These are phyloP conservation scores for Gorsachius goisagi DNA, from an alignment of 2,113 vertebrate species.

Conservation along the genomic window DNA sequence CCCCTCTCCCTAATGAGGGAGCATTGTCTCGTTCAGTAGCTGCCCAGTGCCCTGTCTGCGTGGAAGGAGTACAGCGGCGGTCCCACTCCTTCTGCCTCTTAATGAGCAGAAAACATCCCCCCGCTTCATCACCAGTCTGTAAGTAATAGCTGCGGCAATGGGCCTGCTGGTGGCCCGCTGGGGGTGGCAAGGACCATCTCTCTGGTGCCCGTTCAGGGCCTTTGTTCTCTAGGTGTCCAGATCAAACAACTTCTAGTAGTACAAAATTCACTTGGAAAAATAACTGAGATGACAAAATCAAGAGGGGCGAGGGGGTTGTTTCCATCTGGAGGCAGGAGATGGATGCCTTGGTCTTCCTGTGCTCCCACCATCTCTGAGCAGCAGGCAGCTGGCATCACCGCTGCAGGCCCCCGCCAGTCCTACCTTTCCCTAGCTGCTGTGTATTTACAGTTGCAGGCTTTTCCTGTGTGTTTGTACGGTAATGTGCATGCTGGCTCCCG, in stretches of 20 bases:
- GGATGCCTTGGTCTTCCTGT: accelerated
- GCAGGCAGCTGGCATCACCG: not conserved
- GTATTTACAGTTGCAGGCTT: not conserved
- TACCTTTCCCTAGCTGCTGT: not conserved
- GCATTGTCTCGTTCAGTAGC: not conserved
- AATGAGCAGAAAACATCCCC: not conserved
- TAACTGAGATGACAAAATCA: not conserved
- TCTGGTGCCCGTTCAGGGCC: accelerated
- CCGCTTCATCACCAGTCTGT: not conserved
- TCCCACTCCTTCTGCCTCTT: not conserved
- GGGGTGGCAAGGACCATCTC: not conserved
- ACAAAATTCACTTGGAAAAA: not conserved
- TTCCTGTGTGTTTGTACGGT: not conserved
- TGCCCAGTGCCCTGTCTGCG: not conserved
- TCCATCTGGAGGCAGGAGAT: not conserved
- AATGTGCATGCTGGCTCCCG: not conserved
- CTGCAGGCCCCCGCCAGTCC: not conserved
- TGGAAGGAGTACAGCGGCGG: not conserved
- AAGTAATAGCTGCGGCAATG: not conserved
- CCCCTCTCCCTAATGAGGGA: conserved; percentile 24
- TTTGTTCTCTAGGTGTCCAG: not conserved
- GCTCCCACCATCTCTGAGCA: not conserved
- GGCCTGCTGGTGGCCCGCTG: not conserved
- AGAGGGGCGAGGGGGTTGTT: not conserved
- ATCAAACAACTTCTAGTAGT: not conserved